Evolutionary conservation across 2,797 vertebrate species (phyloP), one percentile per base, ranked within the genome.

Genomic region (Trematomus bernacchii): DNA sequence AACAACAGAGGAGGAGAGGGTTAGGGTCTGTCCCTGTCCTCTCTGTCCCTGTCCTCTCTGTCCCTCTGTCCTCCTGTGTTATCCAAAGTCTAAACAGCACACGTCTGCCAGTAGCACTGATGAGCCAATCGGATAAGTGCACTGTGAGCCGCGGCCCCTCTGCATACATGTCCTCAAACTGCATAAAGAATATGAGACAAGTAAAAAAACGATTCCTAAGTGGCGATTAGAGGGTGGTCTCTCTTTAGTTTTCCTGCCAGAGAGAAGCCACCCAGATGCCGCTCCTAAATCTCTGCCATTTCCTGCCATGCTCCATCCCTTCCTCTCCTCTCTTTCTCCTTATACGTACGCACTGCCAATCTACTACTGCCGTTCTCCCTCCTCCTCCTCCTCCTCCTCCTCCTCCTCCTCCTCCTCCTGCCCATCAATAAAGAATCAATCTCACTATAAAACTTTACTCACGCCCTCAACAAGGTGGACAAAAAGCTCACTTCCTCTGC

Each of bases 41-140:
- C 27, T 42, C 60, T 62, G 64, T 55, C 15, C 57, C 61, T 54
- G 27, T 54, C 59, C 58, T 16, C 27, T n/a, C n/a, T n/a, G n/a
- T 80, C 76, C 82, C n/a, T 82, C 72, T 7, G 55, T 74, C 72
- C 62, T 37, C 33, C 33, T 85, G 76, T 89, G 87, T 70, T 85
- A 78, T 66, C 80, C 52, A 85, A 87, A 87, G 84, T 77, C 65
- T 87, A 16, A 68, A 78, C 89, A 93, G 93, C 92, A 40, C 76
- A 59, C 71, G 19, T 91, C 91, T 92, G 92, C 94, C 93, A 87
- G 87, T 84, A 78, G 59, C 79, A 89, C 80, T 84, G 77, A 87
- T 82, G 91, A 88, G 88, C 80, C 77, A 79, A 79, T 51, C 76
- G 27, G 5, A 27, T 27, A 27, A 27, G 27, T 15, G 62, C 79